Conservation (phyloP, 2,888 invertebrate genomes). For the Lasioglossum figueresi region DNA sequence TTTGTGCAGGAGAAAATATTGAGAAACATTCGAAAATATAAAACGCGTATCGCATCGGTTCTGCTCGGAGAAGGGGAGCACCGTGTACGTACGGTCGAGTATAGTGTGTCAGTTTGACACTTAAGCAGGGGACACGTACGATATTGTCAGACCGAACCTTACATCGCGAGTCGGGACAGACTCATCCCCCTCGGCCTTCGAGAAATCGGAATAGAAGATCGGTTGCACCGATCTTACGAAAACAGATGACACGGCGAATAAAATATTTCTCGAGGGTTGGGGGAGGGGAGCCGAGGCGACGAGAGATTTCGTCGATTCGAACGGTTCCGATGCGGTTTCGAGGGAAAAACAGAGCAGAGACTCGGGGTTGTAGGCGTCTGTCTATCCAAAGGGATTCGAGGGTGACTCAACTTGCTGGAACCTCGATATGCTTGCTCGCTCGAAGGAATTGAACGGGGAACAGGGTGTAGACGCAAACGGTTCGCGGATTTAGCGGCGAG, state of each 20-base stretch:
- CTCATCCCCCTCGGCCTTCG: slow-evolving; percentile 1
- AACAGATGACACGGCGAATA: neutral
- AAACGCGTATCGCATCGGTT: neutral
- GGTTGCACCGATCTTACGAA: slow-evolving; percentile 5
- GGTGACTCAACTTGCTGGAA: slow-evolving; percentile 39
- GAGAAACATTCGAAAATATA: neutral
- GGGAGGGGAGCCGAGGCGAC: neutral
- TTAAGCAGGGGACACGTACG: neutral
- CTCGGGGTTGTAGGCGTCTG: slow-evolving; percentile 38
- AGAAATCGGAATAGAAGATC: slow-evolving; percentile 29
- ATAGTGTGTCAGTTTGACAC: slow-evolving; percentile 3
- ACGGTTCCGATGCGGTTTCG: neutral
- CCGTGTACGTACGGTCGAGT: neutral
- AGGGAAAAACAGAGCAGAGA: slow-evolving; percentile 9
- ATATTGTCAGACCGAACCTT: slow-evolving; percentile 1
- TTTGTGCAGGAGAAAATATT: neutral
- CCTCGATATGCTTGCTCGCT: slow-evolving; percentile 12
- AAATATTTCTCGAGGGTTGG: neutral
- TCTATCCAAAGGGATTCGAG: slow-evolving; percentile 39
- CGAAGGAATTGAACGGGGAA: neutral
- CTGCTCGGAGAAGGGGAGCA: slow-evolving; percentile 35
- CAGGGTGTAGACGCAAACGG: neutral
- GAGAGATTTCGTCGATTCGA: neutral
- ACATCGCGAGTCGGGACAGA: slow-evolving; percentile 5
- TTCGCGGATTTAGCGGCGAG: neutral